Conservation (phyloP, 2,797 vertebrate genomes). For the Phylloscopus collybita region DNA sequence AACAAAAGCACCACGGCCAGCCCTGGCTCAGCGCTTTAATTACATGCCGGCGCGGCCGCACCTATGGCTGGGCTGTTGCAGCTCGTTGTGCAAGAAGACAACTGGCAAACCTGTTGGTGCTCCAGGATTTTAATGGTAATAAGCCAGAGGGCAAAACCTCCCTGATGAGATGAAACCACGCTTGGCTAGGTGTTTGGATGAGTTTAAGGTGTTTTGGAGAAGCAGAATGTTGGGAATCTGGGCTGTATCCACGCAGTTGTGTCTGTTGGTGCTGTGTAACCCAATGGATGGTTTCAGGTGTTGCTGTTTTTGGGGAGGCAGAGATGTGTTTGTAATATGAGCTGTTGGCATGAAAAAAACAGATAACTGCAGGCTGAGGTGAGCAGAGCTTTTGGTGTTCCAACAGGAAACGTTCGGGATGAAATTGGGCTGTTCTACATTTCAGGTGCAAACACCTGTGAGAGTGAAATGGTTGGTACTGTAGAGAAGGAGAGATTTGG, state of each 20-base stretch:
- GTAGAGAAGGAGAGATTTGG: background rate
- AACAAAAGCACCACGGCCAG: slow-evolving; percentile 14
- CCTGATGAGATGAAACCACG: background rate
- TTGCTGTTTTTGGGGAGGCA: background rate
- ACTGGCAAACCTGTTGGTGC: slow-evolving; percentile 48
- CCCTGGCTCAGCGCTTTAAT: slow-evolving; percentile 10
- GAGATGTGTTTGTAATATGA: background rate
- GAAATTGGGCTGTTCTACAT: background rate
- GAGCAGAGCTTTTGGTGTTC: background rate
- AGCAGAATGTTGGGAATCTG: background rate
- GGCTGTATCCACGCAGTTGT: rapidly evolving
- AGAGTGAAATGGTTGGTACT: background rate
- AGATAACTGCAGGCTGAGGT: background rate
- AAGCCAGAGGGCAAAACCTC: slow-evolving; percentile 29
- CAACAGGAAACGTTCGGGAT: background rate
- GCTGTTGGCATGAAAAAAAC: background rate
- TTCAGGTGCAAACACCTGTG: background rate
- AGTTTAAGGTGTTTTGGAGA: background rate
- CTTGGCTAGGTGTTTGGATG: background rate
- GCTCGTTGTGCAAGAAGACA: slow-evolving; percentile 15
- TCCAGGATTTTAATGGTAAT: slow-evolving; percentile 50
- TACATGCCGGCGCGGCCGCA: background rate
- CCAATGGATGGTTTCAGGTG: background rate
- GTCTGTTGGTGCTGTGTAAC: background rate
- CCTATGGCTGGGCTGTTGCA: slow-evolving; percentile 23